Percentiles rank a stretch among this genome's conserved stretches.
Conservation (phyloP, 30 jellyfish, hydroid and myxozoan species). For the Hydra vulgaris region DNA sequence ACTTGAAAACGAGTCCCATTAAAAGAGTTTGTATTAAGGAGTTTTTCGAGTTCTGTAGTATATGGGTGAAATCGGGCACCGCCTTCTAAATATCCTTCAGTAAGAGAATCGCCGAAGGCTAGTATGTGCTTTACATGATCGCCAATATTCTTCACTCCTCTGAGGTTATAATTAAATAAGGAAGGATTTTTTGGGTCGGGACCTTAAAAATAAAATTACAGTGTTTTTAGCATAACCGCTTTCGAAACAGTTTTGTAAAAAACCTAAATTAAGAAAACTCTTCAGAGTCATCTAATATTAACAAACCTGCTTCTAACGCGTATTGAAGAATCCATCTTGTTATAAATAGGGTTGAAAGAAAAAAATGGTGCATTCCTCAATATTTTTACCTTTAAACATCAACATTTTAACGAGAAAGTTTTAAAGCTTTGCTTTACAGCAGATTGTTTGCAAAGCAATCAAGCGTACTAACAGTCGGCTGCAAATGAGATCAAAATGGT, state of each 20-base stretch:
- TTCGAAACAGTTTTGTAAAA: too few species aligned
- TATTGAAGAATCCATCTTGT: not conserved
- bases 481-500: not conserved
- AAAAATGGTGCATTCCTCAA: not conserved
- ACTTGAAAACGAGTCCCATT: constrained; percentile 21
- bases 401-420: not conserved
- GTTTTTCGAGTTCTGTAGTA: constrained; percentile 37
- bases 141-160: not conserved
- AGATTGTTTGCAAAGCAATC: not conserved
- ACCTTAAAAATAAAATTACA: not conserved
- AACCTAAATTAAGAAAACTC: too few species aligned
- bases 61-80: constrained; percentile 58
- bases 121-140: constrained; percentile 17
- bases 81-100: constrained; percentile 65
- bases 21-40: constrained; percentile 12
- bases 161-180: not conserved
- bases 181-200: constrained; percentile 7
- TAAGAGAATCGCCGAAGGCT: constrained; percentile 75
- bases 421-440: not conserved
- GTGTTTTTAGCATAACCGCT: too few species aligned
- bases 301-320: not conserved
- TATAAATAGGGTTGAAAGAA: too few species aligned
- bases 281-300: not conserved
- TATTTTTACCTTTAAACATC: not conserved
- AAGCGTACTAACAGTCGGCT: not conserved